These are phyloP conservation scores for Thymelicus sylvestris DNA, from an alignment of 2,888 invertebrate species.

Conservation along the genomic window DNA sequence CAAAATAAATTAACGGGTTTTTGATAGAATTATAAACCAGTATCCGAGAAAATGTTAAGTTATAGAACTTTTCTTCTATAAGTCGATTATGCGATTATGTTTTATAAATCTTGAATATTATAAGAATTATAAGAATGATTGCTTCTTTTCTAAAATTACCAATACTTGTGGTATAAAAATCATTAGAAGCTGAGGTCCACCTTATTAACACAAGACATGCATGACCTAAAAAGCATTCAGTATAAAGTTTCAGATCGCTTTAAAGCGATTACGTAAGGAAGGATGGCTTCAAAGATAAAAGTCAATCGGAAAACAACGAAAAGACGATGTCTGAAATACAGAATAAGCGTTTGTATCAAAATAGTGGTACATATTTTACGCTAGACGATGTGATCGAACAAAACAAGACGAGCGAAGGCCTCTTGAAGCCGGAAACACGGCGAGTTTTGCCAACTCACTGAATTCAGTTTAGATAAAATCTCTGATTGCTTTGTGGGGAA, in stretches of 20 bases:
- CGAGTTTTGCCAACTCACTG: slow-evolving; percentile 18
- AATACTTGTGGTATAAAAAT: not conserved
- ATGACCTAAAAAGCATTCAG: slow-evolving; percentile 5
- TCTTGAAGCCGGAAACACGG: slow-evolving; percentile 25
- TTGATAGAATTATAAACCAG: too few species aligned
- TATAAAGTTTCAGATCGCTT: not conserved
- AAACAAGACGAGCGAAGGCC: slow-evolving; percentile 10
- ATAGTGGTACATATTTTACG: slow-evolving; percentile 27
- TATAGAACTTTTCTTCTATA: too few species aligned
- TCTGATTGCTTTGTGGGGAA: slow-evolving; percentile 14
- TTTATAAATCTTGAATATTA: too few species aligned
- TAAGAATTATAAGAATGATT: too few species aligned
- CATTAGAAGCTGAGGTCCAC: not conserved
- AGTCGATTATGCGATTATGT: too few species aligned
- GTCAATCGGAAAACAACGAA: not conserved
- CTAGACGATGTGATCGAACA: slow-evolving; percentile 12
- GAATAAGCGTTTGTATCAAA: slow-evolving; percentile 26
- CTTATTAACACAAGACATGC: not conserved
- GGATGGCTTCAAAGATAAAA: not conserved
- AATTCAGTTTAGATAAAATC: slow-evolving; percentile 33
- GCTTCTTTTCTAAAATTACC: too few species aligned
- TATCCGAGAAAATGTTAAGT: too few species aligned
- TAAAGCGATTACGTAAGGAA: not conserved
- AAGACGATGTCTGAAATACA: slow-evolving; percentile 2
- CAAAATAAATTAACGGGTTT: too few species aligned